Percentiles rank a stretch among this genome's conserved stretches.
Conservation (phyloP, 2,113 vertebrate species). For the Romanogobio albipinnatus region DNA sequence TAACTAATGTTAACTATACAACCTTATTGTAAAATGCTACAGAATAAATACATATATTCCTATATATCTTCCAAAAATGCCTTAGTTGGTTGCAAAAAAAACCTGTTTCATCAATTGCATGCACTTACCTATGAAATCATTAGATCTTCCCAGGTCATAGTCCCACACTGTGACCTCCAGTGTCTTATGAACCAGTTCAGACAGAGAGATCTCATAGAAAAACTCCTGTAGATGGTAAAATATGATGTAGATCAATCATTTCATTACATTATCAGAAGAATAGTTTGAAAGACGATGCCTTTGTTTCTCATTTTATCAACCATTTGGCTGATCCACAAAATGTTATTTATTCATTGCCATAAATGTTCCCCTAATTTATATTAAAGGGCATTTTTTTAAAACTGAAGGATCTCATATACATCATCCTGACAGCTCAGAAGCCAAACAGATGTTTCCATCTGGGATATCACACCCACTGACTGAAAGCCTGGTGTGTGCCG, state of each 20-base stretch:
- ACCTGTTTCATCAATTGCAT: not conserved
- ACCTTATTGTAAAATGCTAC: too few relatives aligned
- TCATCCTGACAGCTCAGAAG: not conserved
- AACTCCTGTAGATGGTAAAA: slow-evolving; percentile 76
- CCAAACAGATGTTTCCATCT: slow-evolving; percentile 13
- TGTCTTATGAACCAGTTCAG: slow-evolving; percentile 78
- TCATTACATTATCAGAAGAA: not conserved
- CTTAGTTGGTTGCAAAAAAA: not conserved
- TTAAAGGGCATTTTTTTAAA: not conserved
- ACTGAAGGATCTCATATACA: not conserved
- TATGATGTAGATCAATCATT: not conserved
- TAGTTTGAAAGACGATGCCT: not conserved
- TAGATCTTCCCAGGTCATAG: slow-evolving; percentile 86
- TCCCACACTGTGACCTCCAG: slow-evolving; percentile 89
- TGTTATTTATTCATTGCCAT: not conserved
- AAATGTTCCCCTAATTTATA: not conserved
- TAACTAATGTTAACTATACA: too few relatives aligned
- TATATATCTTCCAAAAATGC: not conserved
- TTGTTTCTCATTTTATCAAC: not conserved
- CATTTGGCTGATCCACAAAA: not conserved
- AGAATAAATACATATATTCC: too few relatives aligned
- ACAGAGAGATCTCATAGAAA: slow-evolving; percentile 83
- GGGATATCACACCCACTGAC: not conserved
- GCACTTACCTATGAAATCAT: slow-evolving; percentile 87
- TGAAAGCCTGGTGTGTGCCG: not conserved